Conservation (phyloP, 2,113 vertebrate species). For the Chionomys nivalis region DNA sequence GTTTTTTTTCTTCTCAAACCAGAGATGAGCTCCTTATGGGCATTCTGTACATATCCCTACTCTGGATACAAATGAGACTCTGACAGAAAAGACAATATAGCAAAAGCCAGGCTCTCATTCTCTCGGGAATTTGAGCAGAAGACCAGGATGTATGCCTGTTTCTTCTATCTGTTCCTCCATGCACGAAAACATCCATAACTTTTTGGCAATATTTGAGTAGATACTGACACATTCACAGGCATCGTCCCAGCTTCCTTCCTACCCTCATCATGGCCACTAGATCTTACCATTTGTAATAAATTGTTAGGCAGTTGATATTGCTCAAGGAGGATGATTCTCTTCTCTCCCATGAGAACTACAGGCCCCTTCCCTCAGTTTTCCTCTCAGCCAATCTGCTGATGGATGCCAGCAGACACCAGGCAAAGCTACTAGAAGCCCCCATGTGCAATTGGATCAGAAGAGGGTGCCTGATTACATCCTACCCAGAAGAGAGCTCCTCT, state of each 20-base stretch:
- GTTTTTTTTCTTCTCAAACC: not conserved
- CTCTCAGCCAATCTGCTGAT: conserved; percentile 15
- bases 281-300: conserved; percentile 13
- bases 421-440: conserved; percentile 6
- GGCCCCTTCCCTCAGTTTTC: not conserved
- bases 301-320: not conserved
- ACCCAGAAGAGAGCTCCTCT: conserved; percentile 61
- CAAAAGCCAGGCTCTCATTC: not conserved
- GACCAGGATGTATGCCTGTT: not conserved
- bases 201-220: not conserved
- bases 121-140: not conserved
- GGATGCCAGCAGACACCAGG: not conserved
- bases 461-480: conserved; percentile 69
- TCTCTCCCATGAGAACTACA: not conserved
- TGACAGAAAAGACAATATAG: not conserved
- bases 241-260: not conserved
- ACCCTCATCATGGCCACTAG: not conserved
- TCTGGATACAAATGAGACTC: not conserved
- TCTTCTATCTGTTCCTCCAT: not conserved
- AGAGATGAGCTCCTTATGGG: not conserved
- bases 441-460: conserved; percentile 51
- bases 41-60: not conserved
- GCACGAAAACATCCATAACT: not conserved
- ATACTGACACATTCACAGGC: not conserved
- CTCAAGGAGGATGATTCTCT: not conserved